phyloP scores from a whole-genome alignment of 2,797 vertebrate genomes.

The Pangasius mekongensis region DNA sequence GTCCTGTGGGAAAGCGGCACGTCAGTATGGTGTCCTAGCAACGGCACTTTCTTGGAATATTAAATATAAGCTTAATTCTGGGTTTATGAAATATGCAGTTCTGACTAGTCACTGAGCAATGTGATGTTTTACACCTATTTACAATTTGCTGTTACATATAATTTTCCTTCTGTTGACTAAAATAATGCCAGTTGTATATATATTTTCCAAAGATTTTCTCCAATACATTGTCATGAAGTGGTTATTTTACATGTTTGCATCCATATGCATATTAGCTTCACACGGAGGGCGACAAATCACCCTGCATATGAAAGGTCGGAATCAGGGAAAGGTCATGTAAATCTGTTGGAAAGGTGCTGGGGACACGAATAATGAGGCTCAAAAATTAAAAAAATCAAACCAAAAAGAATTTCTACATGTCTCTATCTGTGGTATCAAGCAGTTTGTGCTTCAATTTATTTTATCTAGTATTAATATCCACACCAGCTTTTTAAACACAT shows the following conservation, averaged over 20 bases:
- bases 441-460: not conserved
- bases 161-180: not conserved
- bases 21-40: constrained; percentile 31
- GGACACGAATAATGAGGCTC: not conserved
- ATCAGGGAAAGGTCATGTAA: not conserved
- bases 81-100: constrained; percentile 9
- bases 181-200: not conserved
- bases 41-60: constrained; percentile 4
- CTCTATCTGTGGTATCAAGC: not conserved
- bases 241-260: not conserved
- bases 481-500: not conserved
- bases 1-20: constrained; percentile 76
- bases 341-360: not conserved
- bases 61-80: constrained; percentile 22
- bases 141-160: not conserved
- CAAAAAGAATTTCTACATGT: not conserved
- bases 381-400: not conserved
- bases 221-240: not conserved
- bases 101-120: not conserved
- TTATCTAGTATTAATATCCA: not conserved
- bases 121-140: not conserved
- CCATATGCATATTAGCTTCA: not conserved
- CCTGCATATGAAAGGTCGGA: not conserved
- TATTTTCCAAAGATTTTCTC: not conserved
- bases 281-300: not conserved